Conservation (phyloP, 2,888 invertebrate genomes). For the Dynastes maya region DNA sequence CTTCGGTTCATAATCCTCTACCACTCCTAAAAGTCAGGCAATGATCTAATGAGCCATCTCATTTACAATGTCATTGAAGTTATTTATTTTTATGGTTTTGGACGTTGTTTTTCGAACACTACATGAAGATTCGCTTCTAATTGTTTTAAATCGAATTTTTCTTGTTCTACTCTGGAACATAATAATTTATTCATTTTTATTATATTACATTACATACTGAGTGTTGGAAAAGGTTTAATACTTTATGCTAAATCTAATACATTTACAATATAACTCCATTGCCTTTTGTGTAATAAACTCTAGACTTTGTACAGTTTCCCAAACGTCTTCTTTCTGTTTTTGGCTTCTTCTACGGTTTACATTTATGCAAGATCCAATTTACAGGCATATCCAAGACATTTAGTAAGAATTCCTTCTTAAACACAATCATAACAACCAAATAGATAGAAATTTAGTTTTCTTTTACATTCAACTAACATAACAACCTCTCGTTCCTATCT, state of each 20-base stretch:
- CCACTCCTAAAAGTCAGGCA: no score
- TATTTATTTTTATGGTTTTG: no score
- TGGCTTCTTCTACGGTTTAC: constrained; percentile 46
- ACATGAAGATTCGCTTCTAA: no score
- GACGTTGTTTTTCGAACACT: no score
- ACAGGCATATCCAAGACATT: constrained; percentile 53
- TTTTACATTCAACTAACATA: neutral
- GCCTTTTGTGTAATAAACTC: constrained; percentile 49
- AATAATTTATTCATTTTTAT: constrained; percentile 19
- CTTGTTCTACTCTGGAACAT: no score
- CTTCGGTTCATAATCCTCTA: no score
- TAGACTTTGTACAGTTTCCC: constrained; percentile 56
- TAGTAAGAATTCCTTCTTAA: no score
- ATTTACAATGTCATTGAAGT: no score
- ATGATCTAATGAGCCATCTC: no score
- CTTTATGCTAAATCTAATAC: constrained; percentile 54
- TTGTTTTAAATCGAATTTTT: no score
- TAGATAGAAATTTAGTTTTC: constrained; percentile 58
- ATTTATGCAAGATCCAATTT: constrained; percentile 42
- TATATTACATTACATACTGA: constrained; percentile 13
- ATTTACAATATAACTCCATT: constrained; percentile 54
- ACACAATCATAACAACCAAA: constrained; percentile 65
- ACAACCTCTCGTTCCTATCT: no score
- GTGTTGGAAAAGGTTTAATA: constrained; percentile 37
- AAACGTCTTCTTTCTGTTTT: constrained; percentile 48